phyloP scores from a whole-genome alignment of 2,888 invertebrate species.

The Drosophila ustulata region DNA sequence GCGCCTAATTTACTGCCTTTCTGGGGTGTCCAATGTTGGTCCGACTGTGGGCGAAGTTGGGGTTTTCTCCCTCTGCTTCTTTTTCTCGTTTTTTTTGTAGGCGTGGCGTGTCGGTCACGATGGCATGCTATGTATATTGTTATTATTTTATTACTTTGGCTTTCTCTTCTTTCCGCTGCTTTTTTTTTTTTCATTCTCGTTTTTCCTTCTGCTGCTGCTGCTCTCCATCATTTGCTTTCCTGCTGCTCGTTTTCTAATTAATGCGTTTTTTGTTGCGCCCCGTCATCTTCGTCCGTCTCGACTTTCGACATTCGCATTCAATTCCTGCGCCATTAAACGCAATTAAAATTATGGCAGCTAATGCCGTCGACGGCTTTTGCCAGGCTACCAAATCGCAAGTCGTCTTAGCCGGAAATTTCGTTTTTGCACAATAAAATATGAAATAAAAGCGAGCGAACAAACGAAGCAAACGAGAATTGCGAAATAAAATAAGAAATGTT shows the following conservation, averaged over 20 bases:
- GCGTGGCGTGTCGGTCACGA: conserved; percentile 66
- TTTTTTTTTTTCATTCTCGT: not conserved
- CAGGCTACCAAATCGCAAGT: conserved; percentile 23
- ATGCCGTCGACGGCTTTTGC: conserved; percentile 54
- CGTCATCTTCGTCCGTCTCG: conserved; percentile 2
- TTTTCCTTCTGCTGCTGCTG: conserved; percentile 3
- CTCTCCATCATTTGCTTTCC: conserved; percentile 19
- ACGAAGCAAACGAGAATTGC: not conserved
- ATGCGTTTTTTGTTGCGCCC: conserved; percentile 57
- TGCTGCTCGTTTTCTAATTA: conserved; percentile 75
- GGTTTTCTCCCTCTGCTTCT: not conserved
- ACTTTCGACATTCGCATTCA: conserved; percentile 54
- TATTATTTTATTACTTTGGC: conserved; percentile 71
- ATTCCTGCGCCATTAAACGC: conserved; percentile 77
- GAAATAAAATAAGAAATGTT: conserved; percentile 5
- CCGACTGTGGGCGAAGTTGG: not conserved
- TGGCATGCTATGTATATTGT: conserved; percentile 70
- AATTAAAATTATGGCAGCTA: conserved; percentile 79
- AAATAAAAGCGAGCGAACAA: not conserved
- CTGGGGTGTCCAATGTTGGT: conserved; percentile 30
- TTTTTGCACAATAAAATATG: conserved; percentile 47
- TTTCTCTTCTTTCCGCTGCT: conserved; percentile 11
- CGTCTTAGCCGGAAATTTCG: conserved; percentile 72
- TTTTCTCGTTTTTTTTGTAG: not conserved
- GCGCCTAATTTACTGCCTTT: conserved; percentile 73